Conservation (phyloP, 92 coral and sea anemone species). For the Virgularia gustaviana region DNA sequence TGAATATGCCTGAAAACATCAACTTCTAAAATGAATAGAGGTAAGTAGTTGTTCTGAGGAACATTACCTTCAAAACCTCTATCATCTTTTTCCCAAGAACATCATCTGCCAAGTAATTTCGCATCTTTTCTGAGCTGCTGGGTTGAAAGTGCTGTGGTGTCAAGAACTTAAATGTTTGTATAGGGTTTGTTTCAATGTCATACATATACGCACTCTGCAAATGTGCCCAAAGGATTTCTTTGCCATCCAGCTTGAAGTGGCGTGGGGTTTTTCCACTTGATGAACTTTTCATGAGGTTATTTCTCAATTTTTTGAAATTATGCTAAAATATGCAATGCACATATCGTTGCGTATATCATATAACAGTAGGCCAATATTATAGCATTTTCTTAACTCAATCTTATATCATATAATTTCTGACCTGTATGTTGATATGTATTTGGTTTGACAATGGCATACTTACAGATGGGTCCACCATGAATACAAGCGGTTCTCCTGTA, state of each 20-base stretch:
- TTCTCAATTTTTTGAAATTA: constrained; percentile 45
- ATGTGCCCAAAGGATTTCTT: constrained; percentile 45
- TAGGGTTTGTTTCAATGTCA: constrained; percentile 45
- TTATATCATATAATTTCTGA: too few relatives aligned
- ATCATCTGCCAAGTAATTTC: constrained; percentile 55
- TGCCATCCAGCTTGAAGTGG: constrained; percentile 36
- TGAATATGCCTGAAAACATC: too few relatives aligned
- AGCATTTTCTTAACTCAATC: too few relatives aligned
- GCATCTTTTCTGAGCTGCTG: constrained; percentile 51
- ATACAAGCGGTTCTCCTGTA: constrained; percentile 50
- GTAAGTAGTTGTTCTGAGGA: too few relatives aligned
- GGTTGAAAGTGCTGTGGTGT: constrained; percentile 52
- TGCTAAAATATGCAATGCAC: constrained; percentile 26
- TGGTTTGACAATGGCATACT: constrained; percentile 8
- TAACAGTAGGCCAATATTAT: too few relatives aligned
- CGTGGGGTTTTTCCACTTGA: constrained; percentile 43
- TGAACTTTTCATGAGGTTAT: constrained; percentile 42
- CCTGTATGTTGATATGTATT: constrained; percentile 1
- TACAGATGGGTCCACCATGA: constrained; percentile 49
- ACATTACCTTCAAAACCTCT: constrained; percentile 46
- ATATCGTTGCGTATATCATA: background rate
- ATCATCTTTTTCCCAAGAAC: constrained; percentile 45
- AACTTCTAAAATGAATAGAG: too few relatives aligned
- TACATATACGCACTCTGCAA: constrained; percentile 37
- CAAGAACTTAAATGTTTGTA: constrained; percentile 44